phyloP scores from a whole-genome alignment of 2,888 invertebrate species.

The Drosophila testacea region DNA sequence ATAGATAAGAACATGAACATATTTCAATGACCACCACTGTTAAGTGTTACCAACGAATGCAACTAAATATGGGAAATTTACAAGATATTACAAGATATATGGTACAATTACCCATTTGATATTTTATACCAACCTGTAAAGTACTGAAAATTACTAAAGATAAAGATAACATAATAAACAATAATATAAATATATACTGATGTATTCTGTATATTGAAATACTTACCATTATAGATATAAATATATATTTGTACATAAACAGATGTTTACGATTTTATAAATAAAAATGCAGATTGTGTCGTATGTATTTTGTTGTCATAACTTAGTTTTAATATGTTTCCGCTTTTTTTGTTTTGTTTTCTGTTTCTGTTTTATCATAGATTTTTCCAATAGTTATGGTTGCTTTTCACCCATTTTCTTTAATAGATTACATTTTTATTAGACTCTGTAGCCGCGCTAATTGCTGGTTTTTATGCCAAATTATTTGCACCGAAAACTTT shows the following conservation, averaged over 20 bases:
- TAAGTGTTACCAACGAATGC: constrained; percentile 70
- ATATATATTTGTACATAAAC: not conserved
- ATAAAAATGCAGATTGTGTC: constrained; percentile 51
- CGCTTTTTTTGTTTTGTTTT: constrained; percentile 10
- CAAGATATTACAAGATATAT: constrained; percentile 22
- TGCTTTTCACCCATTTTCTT: constrained; percentile 45
- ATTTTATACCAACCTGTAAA: constrained; percentile 57
- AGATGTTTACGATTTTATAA: constrained; percentile 31
- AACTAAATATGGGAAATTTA: constrained; percentile 24
- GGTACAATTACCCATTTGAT: constrained; percentile 47
- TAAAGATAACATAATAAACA: constrained; percentile 33
- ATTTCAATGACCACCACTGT: constrained; percentile 41
- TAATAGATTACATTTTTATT: constrained; percentile 56
- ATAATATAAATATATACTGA: constrained; percentile 16
- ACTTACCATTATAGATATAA: constrained; percentile 6
- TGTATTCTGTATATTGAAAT: constrained; percentile 35
- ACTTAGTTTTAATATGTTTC: constrained; percentile 70
- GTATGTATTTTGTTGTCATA: constrained; percentile 58
- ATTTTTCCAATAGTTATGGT: constrained; percentile 73
- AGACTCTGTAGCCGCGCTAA: constrained; percentile 71
- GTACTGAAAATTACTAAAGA: constrained; percentile 52
- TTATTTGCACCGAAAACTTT: constrained; percentile 61
- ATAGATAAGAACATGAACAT: not conserved
- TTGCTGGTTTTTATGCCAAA: constrained; percentile 53
- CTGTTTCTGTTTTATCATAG: constrained; percentile 5